Conservation (phyloP, 2,797 vertebrate genomes). For the Eremophila alpestris region DNA sequence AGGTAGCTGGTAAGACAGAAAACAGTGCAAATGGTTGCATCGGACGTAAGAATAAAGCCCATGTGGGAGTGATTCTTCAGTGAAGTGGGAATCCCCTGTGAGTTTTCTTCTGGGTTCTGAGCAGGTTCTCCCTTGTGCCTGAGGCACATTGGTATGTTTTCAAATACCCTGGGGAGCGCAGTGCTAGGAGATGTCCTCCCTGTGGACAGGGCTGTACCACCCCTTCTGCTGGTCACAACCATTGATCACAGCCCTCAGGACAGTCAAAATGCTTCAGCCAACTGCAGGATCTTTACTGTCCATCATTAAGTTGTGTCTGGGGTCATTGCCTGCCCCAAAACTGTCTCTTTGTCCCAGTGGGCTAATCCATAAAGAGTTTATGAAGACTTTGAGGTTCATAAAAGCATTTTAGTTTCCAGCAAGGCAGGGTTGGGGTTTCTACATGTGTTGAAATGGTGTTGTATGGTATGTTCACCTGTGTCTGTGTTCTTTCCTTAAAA, state of each 20-base stretch:
- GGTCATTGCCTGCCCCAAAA: background rate
- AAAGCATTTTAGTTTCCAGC: background rate
- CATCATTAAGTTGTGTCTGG: background rate
- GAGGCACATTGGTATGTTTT: fast-evolving
- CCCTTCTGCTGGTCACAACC: fast-evolving
- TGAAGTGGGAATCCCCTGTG: background rate
- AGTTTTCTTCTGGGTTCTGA: background rate
- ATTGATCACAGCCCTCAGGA: no score
- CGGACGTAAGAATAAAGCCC: fast-evolving
- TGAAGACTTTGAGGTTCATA: background rate
- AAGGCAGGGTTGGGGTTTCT: background rate
- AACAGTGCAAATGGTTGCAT: background rate
- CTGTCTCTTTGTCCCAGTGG: fast-evolving
- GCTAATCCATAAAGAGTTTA: background rate
- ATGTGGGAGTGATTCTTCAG: background rate
- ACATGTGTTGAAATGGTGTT: background rate
- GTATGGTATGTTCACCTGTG: background rate
- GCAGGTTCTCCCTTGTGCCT: fast-evolving
- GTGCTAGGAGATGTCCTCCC: background rate
- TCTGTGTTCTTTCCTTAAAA: background rate
- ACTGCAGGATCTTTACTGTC: background rate
- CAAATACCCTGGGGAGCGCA: background rate
- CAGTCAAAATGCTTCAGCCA: fast-evolving
- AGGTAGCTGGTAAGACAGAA: background rate
- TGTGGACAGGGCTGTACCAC: background rate